A percentile compares a stretch with the other conserved stretches of the same genome.
phyloP scores from a whole-genome alignment of 1,140 invertebrate genomes.

The Apis laboriosa region DNA sequence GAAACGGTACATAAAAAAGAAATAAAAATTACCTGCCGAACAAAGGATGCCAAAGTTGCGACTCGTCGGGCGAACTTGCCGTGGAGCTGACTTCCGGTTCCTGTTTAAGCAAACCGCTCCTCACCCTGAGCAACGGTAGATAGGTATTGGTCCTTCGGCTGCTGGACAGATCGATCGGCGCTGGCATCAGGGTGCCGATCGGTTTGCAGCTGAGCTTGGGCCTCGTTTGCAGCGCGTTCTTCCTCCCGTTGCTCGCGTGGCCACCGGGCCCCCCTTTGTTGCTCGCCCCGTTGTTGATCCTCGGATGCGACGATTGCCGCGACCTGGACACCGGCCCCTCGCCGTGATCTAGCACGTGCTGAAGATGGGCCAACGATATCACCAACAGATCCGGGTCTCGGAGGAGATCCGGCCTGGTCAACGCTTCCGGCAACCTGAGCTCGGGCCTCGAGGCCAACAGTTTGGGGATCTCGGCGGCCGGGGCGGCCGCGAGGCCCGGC shows the following conservation, averaged over 20 bases:
- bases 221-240: slow-evolving; percentile 58
- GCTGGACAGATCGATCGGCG: slow-evolving; percentile 75
- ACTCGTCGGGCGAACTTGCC: slow-evolving; percentile 77
- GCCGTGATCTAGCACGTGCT: slow-evolving; percentile 84
- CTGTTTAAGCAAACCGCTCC: slow-evolving; percentile 75
- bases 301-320: slow-evolving; percentile 61
- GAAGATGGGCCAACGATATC: slow-evolving; percentile 88
- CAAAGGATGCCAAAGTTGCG: slow-evolving; percentile 86
- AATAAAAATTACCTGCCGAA: slow-evolving; percentile 84
- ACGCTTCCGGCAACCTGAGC: slow-evolving; percentile 86
- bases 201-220: slow-evolving; percentile 76
- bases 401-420: slow-evolving; percentile 86
- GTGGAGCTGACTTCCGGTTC: slow-evolving; percentile 78
- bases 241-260: slow-evolving; percentile 39
- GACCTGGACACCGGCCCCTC: slow-evolving; percentile 66
- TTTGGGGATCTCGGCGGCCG: slow-evolving; percentile 88
- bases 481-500: slow-evolving; percentile 86
- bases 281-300: slow-evolving; percentile 60
- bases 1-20: too few relatives aligned
- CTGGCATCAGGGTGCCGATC: slow-evolving; percentile 78
- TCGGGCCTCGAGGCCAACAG: slow-evolving; percentile 86
- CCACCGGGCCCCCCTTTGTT: slow-evolving; percentile 23
- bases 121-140: slow-evolving; percentile 71
- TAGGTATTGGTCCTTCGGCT: slow-evolving; percentile 72
- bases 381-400: slow-evolving; percentile 90